A percentile compares a stretch with the other conserved stretches of the same genome.
Conservation (phyloP, 2,797 vertebrate species). For the Erethizon dorsatum region DNA sequence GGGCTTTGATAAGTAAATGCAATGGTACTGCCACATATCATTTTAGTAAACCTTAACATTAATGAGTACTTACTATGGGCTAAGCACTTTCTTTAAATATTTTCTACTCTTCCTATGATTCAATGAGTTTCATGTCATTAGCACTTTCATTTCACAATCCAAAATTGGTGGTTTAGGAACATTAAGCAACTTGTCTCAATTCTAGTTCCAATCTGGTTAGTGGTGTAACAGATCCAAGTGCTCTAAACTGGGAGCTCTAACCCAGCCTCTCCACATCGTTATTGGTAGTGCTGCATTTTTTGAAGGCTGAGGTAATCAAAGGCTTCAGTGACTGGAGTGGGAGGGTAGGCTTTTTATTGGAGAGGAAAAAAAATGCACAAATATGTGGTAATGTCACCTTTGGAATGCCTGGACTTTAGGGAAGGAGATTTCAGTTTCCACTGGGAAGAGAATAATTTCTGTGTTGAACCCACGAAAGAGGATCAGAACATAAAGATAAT, state of each 20-base stretch:
- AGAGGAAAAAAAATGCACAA: background rate
- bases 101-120: background rate
- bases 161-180: background rate
- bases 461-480: background rate
- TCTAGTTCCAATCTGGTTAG: background rate
- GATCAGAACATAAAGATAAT: background rate
- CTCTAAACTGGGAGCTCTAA: background rate
- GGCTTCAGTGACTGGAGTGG: background rate
- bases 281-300: too few relatives aligned
- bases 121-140: background rate
- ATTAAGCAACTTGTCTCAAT: background rate
- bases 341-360: background rate
- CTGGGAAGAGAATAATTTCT: background rate
- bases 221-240: background rate
- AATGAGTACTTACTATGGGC: background rate
- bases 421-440: background rate
- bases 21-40: background rate
- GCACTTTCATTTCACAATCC: background rate
- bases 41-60: background rate
- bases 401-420: background rate
- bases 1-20: background rate
- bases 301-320: too few relatives aligned
- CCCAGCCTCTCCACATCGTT: rapidly evolving
- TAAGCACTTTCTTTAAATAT: background rate
- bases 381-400: background rate